Evolutionary conservation across 1,140 invertebrate species (phyloP).

Genomic region (Pseudomyrmex gracilis): DNA sequence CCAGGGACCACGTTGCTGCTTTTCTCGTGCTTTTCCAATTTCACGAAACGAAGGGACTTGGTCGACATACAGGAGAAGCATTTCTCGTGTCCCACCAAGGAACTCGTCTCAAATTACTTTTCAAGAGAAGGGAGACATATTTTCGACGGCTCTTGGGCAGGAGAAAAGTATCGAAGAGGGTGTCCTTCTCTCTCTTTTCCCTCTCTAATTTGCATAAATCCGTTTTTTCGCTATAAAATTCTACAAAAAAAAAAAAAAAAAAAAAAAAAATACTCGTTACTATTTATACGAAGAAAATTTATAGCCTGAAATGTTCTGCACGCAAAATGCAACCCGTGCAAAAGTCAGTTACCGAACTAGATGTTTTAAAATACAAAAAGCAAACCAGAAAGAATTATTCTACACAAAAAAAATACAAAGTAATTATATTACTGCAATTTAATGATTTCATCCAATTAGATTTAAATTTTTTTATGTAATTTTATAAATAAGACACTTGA

Average conservation of each 20-base stretch:
- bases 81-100: conserved; percentile 43
- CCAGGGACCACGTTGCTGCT: conserved; percentile 34
- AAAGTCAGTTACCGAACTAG: too few relatives aligned
- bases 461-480: too few relatives aligned
- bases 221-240: conserved; percentile 4
- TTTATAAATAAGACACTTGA: too few relatives aligned
- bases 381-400: too few relatives aligned
- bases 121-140: conserved; percentile 15
- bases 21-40: conserved; percentile 62
- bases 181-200: background rate
- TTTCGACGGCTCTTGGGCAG: conserved; percentile 20
- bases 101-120: conserved; percentile 61
- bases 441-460: too few relatives aligned
- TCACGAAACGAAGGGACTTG: conserved; percentile 33
- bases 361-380: too few relatives aligned
- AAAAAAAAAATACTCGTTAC: background rate
- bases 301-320: background rate
- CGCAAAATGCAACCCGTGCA: background rate
- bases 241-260: too few relatives aligned
- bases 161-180: background rate
- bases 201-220: conserved; percentile 38
- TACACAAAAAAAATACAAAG: background rate
- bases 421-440: background rate
- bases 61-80: conserved; percentile 39
- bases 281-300: conserved; percentile 1